Conservation (phyloP, 2,888 invertebrate species). For the Neelides folsomi region DNA sequence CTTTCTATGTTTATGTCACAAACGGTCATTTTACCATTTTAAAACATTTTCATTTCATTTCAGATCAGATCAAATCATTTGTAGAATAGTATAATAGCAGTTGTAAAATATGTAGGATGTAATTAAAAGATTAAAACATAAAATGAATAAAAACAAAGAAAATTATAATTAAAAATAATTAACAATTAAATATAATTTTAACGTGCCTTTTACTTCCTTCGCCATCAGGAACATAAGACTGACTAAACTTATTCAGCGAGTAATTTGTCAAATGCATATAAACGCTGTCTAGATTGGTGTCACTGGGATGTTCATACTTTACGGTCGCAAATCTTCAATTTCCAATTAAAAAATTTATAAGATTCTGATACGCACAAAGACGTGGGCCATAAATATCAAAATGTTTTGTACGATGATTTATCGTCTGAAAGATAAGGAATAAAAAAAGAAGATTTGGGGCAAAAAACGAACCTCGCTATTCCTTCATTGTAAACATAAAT, state of each 20-base stretch:
- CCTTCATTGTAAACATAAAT: conserved; percentile 87
- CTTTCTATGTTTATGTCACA: conserved; percentile 40
- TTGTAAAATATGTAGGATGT: no score
- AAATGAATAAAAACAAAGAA: neutral
- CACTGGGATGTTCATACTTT: conserved; percentile 68
- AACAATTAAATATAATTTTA: neutral
- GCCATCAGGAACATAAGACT: conserved; percentile 67
- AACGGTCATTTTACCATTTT: neutral
- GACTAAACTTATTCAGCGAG: conserved; percentile 78
- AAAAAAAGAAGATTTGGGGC: neutral
- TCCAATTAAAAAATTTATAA: conserved; percentile 1
- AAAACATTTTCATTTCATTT: neutral
- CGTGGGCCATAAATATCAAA: neutral
- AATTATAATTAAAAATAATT: neutral
- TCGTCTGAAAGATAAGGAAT: no score
- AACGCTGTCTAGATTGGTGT: conserved; percentile 66
- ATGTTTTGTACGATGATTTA: neutral
- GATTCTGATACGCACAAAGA: neutral
- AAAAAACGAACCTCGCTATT: conserved; percentile 51
- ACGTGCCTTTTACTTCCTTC: conserved; percentile 74
- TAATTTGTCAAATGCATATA: conserved; percentile 93
- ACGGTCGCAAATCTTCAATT: conserved; percentile 65
- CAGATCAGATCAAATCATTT: no score
- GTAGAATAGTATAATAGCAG: no score
- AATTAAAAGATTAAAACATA: no score